Evolutionary conservation across 2,113 vertebrate species (phyloP), one percentile per base, ranked within the genome.

Genomic region (Centropus bengalensis): DNA sequence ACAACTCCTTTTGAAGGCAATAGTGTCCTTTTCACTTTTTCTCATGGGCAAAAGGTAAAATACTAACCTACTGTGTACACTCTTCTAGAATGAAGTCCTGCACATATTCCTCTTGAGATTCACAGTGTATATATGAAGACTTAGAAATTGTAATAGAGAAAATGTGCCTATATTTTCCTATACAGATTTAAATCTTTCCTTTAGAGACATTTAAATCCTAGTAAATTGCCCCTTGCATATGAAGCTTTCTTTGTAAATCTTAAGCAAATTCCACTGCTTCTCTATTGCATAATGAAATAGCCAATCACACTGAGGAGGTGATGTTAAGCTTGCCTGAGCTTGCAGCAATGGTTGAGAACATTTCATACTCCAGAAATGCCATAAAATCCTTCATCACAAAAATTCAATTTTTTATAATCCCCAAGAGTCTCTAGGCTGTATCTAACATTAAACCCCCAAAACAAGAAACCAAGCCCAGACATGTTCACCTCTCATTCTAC

Each of bases 201-300:
- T 95, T 84, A 92, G 96, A 95, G 91, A 93, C 68, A 89, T 93
- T 96, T 91, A 96, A 97, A 97, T 91, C 88, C 93, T 40, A 49
- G 67, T 85, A 96, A 97, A 96, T 97, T 96, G 64, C 67, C 85
- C 83, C 63, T 77, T 94, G 77, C 90, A 91, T 89, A 78, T 51
- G 76, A 94, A 94, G 89, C 68, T 91, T 96, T 93, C 68, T 92
- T 96, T 92, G 75, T 89, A 96, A 96, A 94, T 92, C 96, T 96
- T 96, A 92, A 94, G 79, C 69, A 96, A 97, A 96, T 96, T 95
- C 86, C 88, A 88, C 19, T 82, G 60, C 70, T 86, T 81, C 86
- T 86, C 88, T 86, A 71, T 63, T 89, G 88, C 83, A 93, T 93
- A 94, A 94, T 78, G 79, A 93, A 95, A 92, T 56, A 85, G 82